Conservation (phyloP, 2,888 invertebrate genomes). For the Carabus problematicus region DNA sequence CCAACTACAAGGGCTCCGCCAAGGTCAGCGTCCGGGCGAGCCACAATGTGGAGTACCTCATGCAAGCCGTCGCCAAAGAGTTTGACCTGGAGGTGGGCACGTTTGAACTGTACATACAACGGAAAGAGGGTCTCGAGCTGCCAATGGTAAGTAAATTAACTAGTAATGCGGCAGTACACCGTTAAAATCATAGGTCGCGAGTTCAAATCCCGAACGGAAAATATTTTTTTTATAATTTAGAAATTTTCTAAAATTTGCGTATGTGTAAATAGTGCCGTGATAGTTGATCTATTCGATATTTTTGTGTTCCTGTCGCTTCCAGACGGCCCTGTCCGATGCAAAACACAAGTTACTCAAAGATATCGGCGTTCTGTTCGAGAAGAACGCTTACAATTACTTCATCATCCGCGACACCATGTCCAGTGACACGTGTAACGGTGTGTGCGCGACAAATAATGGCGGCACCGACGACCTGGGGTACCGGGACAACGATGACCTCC, state of each 20-base stretch:
- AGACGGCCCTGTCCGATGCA: constrained; percentile 59
- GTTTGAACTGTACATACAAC: constrained; percentile 58
- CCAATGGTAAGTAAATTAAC: constrained; percentile 48
- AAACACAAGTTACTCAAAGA: constrained; percentile 60
- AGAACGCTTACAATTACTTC: constrained; percentile 54
- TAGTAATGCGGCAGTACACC: no score
- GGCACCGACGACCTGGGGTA: constrained; percentile 52
- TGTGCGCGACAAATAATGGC: constrained; percentile 1
- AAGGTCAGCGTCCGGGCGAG: constrained; percentile 56
- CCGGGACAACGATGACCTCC: constrained; percentile 57
- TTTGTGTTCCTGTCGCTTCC: constrained; percentile 14
- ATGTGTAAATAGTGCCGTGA: no score
- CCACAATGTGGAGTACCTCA: constrained; percentile 58
- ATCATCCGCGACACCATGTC: constrained; percentile 54
- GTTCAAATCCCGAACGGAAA: no score
- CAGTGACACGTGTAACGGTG: constrained; percentile 42
- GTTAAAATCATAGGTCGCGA: no score
- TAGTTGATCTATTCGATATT: no score
- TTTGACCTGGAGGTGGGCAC: constrained; percentile 60
- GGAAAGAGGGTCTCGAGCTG: constrained; percentile 45
- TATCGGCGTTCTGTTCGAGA: constrained; percentile 57
- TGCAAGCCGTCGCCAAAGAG: constrained; percentile 60
- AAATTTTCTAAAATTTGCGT: no score
- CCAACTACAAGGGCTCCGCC: constrained; percentile 48
- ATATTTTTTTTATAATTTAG: no score